A percentile compares a stretch with the other conserved stretches of the same genome.
phyloP scores from a whole-genome alignment of 2,888 invertebrate species.

The Cephus rjabovi region DNA sequence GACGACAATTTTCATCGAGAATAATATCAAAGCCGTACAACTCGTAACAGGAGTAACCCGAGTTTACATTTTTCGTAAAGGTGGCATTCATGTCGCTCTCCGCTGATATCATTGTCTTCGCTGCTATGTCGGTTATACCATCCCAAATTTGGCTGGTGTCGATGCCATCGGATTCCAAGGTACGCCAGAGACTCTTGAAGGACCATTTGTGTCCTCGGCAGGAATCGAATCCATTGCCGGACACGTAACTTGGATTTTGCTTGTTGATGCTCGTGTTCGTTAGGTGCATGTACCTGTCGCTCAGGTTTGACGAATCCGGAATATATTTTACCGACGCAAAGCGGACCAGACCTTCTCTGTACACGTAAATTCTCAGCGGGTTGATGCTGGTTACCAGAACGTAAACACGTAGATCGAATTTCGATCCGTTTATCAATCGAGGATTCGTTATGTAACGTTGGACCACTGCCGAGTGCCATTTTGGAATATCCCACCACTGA shows the following conservation, averaged over 20 bases:
- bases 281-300: slow-evolving; percentile 88
- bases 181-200: slow-evolving; percentile 75
- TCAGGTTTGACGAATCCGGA: slow-evolving; percentile 77
- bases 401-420: slow-evolving; percentile 95
- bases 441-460: slow-evolving; percentile 86
- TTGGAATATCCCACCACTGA: slow-evolving; percentile 91
- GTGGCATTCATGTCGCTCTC: slow-evolving; percentile 79
- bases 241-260: slow-evolving; percentile 83
- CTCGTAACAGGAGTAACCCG: slow-evolving; percentile 89
- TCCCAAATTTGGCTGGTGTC: slow-evolving; percentile 83
- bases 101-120: slow-evolving; percentile 90
- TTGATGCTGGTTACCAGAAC: slow-evolving; percentile 93
- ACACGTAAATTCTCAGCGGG: slow-evolving; percentile 92
- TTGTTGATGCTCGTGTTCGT: slow-evolving; percentile 92
- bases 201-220: slow-evolving; percentile 94
- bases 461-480: slow-evolving; percentile 82
- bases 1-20: slow-evolving; percentile 87
- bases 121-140: slow-evolving; percentile 84
- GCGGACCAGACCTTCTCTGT: slow-evolving; percentile 92
- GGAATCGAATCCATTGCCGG: slow-evolving; percentile 88
- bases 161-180: slow-evolving; percentile 76
- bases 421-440: slow-evolving; percentile 89
- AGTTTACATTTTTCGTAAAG: slow-evolving; percentile 79
- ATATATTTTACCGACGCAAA: slow-evolving; percentile 93
- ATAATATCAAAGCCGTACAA: slow-evolving; percentile 95